A percentile compares a stretch with the other conserved stretches of the same genome.
phyloP scores from a whole-genome alignment of 2,113 vertebrate species.

The Origma solitaria region DNA sequence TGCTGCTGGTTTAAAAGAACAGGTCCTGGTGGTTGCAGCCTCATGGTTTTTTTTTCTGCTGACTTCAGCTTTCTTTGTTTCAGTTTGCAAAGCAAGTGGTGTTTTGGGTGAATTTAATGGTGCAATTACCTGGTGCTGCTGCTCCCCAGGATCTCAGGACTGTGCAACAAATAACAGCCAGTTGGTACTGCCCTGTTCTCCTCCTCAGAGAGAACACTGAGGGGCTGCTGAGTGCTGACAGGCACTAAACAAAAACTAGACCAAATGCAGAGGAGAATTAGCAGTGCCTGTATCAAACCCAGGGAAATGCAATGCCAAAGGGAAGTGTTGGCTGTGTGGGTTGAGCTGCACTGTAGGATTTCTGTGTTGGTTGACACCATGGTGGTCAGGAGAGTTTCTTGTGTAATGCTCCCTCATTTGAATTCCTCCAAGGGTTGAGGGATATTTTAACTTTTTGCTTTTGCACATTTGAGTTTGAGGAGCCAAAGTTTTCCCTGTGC shows the following conservation, averaged over 20 bases:
- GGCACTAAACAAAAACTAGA: background rate
- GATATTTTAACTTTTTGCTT: background rate
- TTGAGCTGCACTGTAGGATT: background rate
- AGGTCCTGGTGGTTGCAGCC: background rate
- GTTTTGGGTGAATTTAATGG: background rate
- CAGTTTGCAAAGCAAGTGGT: background rate
- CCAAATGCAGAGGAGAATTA: background rate
- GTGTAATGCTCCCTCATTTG: background rate
- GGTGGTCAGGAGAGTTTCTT: background rate
- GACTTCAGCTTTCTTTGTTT: background rate
- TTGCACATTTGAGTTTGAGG: background rate
- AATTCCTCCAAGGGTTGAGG: background rate
- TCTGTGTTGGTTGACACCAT: background rate
- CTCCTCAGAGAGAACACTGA: background rate
- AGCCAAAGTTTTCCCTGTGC: background rate
- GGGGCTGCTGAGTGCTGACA: background rate
- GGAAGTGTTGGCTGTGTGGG: background rate
- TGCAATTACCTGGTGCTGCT: background rate
- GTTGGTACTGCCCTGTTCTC: background rate
- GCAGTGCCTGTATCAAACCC: background rate
- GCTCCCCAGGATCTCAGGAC: rapidly evolving
- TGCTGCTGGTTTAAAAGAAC: background rate
- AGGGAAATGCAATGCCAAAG: background rate
- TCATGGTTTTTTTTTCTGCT: background rate
- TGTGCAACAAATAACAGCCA: background rate